Conservation (phyloP, 1,140 invertebrate species). For the Conus ventricosus region DNA sequence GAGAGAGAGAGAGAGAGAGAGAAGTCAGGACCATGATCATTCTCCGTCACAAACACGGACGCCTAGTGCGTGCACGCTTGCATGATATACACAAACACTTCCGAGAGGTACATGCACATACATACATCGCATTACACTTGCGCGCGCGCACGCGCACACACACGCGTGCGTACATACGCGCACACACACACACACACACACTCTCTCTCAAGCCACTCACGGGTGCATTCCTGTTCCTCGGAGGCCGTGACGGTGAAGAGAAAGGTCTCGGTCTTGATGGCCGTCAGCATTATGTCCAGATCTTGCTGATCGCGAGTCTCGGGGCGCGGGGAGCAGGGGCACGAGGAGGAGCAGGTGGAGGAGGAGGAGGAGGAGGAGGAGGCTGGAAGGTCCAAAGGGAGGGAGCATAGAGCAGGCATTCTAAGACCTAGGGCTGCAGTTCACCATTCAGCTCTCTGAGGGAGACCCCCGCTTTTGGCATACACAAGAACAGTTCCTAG, state of each 20-base stretch:
- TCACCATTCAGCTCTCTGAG: background rate
- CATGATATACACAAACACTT: background rate
- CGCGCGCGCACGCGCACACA: background rate
- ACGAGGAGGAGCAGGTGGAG: background rate
- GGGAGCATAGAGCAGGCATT: slow-evolving; percentile 31
- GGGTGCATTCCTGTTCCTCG: background rate
- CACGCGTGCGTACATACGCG: background rate
- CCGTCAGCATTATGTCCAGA: slow-evolving; percentile 37
- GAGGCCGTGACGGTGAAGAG: slow-evolving; percentile 19
- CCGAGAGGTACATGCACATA: background rate
- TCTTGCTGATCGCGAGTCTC: background rate
- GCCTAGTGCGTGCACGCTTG: no score
- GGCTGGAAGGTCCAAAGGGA: slow-evolving; percentile 6
- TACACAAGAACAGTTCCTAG: no score
- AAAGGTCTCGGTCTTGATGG: slow-evolving; percentile 35
- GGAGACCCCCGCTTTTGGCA: no score
- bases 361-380: background rate
- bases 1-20: slow-evolving; percentile 20
- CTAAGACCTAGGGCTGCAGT: background rate
- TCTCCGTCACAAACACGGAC: no score
- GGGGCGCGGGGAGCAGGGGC: background rate
- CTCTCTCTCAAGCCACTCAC: background rate
- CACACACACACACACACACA: background rate
- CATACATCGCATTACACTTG: background rate
- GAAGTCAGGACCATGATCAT: background rate